Evolutionary conservation across 2,113 vertebrate species (phyloP), one percentile per base, ranked within the genome.

Genomic region (Xerus inauris): DNA sequence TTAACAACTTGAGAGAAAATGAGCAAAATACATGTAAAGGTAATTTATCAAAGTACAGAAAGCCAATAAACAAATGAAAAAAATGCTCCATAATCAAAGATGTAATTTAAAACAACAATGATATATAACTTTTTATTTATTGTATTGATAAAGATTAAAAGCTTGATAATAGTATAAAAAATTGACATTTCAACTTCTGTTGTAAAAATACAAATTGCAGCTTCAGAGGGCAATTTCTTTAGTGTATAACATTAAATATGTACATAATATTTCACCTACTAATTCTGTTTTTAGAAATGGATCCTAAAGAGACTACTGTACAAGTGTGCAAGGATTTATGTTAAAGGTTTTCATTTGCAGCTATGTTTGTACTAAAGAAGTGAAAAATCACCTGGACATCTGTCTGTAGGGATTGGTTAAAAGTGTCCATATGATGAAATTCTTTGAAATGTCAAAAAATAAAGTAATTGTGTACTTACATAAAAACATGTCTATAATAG

Each of bases 131-230:
- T 92, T 93, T 90, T 30, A 72, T 28, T 95, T 77, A 89, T 5
- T 40, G 35, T 87, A 87, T 62, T 97, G 87, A 94, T 95, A 94
- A 84, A 96, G 81, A 88, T 90, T 96, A 90, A 96, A 96, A 57
- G 38, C 24, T 67, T 75, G 77, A 49, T 76, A 81, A 93, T 45
- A 8, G 3, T 94, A 7, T 45, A 96, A 94, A 14, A 90, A 84
- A 87, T 57, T 82, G 72, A 5, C 30, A n/a, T 97, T 47, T 85
- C 19, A 30, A 38, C 59, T 96, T 85, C 62, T 85, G 26, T 72
- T 87, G 7, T 95, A 59, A 81, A 95, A 88, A 71, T 73, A 91
- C 57, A 85, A 47, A 89, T 85, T 82, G 8, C 30, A 83, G 32
- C 71, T 85, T 65, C 28, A n/a, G 86, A 94, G 11, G 30, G n/a